Evolutionary conservation across 2,113 vertebrate genomes (phyloP).

Genomic region (Engraulis encrasicolus): DNA sequence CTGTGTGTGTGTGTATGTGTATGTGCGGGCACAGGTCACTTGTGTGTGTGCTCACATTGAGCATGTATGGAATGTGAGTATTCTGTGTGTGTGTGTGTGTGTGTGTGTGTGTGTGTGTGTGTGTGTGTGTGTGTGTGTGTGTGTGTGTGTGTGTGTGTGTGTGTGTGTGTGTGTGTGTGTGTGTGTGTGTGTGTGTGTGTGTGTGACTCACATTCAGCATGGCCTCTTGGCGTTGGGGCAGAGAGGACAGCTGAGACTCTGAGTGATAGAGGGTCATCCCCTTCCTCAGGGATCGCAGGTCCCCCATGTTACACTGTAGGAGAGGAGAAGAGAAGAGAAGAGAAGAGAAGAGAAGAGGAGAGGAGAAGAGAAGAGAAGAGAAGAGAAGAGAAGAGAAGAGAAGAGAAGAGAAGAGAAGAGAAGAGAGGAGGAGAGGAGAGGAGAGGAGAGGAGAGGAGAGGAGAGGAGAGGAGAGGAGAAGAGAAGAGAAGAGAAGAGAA

Average conservation of each 20-base stretch:
- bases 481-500: constrained; percentile 29
- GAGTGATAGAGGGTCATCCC: constrained; percentile 91
- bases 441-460: not conserved
- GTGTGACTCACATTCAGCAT: constrained; percentile 84
- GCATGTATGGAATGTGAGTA: too few species aligned
- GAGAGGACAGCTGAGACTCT: constrained; percentile 89
- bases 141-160: not conserved
- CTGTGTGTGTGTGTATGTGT: not conserved
- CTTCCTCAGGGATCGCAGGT: constrained; percentile 88
- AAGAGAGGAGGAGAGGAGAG: too few species aligned
- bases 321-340: not conserved
- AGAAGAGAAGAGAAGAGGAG: constrained; percentile 21
- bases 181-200: not conserved
- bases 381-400: too few species aligned
- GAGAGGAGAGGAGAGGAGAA: constrained; percentile 13
- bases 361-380: constrained; percentile 24
- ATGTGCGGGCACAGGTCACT: too few species aligned
- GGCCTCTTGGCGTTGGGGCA: constrained; percentile 87
- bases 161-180: not conserved
- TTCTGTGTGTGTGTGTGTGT: not conserved
- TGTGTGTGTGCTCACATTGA: constrained; percentile 78
- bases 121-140: not conserved
- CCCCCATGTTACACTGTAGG: constrained; percentile 81
- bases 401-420: constrained; percentile 25
- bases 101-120: constrained; percentile 8